Evolutionary conservation across 2,888 invertebrate genomes (phyloP), one percentile per base, ranked within the genome.

Genomic region (Blastobasis adustella): DNA sequence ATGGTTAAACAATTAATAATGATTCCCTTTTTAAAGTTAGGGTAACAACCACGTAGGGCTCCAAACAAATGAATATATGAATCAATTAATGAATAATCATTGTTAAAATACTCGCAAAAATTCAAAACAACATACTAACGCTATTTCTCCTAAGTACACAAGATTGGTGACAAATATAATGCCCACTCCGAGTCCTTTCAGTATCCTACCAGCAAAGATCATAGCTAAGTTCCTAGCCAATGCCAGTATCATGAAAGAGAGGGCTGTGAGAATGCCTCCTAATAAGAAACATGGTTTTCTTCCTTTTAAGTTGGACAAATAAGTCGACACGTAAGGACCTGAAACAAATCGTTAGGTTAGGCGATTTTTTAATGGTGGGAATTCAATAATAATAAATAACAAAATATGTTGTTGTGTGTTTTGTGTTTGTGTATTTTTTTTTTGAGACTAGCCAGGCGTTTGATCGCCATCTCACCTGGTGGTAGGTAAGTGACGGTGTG

Each of bases 101-200:
- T n/a, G n/a, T n/a, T n/a, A n/a, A n/a, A n/a, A n/a, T n/a, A n/a
- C 8, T 9, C 6, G 41, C 9, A 23, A 23, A 51, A 9, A 23
- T 37, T 42, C 23, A 10, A 10, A 45, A 38, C 46, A 40, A 46
- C 38, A 58, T 53, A 67, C 75, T 74, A 54, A 76, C 76, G 71
- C 68, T 40, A 73, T 70, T 57, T 76, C 76, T 10, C 75, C 76
- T 55, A 76, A 61, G 42, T 75, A 76, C n/a, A 75, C 69, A 5
- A 74, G 10, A 37, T 64, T 73, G 4, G 63, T 54, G 3, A 71
- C 62, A 37, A 54, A 55, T 4, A 68, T 59, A 1, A 69, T 64
- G 0, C 70, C 70, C 6, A 53, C 56, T 0, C 68, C 70, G 1
- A 71, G 45, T 0, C 72, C 76, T 6, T 51, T 55, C 0, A 71